Conservation (phyloP, 2,113 vertebrate species). For the Heptranchias perlo region DNA sequence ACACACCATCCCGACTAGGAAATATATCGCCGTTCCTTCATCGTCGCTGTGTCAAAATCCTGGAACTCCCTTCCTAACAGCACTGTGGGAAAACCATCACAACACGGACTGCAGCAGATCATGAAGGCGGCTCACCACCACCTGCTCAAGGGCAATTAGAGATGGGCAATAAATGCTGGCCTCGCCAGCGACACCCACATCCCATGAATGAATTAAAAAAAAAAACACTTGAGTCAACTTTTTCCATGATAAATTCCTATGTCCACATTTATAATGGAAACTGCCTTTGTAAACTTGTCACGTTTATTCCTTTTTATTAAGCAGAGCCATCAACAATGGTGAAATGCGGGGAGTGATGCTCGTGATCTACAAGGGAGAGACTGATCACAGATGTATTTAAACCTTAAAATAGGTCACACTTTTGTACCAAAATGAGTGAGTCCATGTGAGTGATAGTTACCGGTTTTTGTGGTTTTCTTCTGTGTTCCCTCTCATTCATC, state of each 20-base stretch:
- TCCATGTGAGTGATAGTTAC: neutral
- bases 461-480: neutral
- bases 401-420: neutral
- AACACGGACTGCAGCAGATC: no score
- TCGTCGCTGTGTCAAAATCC: no score
- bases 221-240: neutral
- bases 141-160: no score
- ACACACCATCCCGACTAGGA: no score
- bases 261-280: neutral
- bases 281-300: neutral
- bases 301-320: neutral
- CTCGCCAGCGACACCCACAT: no score
- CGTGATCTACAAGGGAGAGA: neutral
- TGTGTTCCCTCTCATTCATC: neutral
- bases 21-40: no score
- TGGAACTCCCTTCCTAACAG: no score
- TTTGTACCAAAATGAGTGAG: neutral
- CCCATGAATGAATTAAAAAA: no score
- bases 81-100: no score
- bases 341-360: neutral
- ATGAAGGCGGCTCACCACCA: no score
- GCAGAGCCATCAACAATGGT: neutral
- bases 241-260: neutral
- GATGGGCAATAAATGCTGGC: no score
- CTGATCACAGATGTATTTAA: neutral